Evolutionary conservation across 2,888 invertebrate species (phyloP).

Genomic region (Sarcophaga carnaria): DNA sequence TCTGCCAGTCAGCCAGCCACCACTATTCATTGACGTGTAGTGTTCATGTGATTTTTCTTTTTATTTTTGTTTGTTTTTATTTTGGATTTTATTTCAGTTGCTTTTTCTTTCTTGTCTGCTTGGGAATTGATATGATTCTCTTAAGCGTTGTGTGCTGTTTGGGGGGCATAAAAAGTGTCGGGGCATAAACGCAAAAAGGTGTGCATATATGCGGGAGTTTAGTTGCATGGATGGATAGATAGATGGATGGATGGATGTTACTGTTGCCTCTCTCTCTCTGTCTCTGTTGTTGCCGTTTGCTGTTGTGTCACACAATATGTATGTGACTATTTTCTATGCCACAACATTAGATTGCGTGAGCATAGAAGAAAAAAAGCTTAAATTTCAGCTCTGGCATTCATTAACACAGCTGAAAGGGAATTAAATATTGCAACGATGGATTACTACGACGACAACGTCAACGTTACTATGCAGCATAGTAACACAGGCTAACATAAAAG

Average conservation of each 20-base stretch:
- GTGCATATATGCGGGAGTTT: conserved; percentile 17
- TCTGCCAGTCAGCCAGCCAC: not conserved
- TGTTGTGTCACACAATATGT: not conserved
- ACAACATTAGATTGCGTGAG: conserved; percentile 14
- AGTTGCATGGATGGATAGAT: conserved; percentile 1
- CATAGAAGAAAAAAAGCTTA: conserved; percentile 11
- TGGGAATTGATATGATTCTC: conserved; percentile 41
- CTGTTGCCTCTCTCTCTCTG: too few species aligned
- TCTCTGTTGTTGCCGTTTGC: not conserved
- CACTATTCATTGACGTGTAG: conserved; percentile 5
- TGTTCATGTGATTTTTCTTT: conserved; percentile 37
- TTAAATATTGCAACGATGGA: not conserved
- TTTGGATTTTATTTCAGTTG: conserved; percentile 1
- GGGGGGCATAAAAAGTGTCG: not conserved
- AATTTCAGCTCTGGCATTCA: conserved; percentile 20
- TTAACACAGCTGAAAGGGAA: conserved; percentile 24
- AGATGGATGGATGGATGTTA: not conserved
- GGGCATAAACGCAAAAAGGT: not conserved
- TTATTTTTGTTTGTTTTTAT: not conserved
- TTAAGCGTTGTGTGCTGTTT: not conserved
- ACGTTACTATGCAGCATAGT: not conserved
- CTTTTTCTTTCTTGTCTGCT: conserved; percentile 9
- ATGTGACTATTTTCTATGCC: conserved; percentile 12
- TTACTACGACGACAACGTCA: not conserved
- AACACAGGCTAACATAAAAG: not conserved